Conservation (phyloP, 2,888 invertebrate genomes). For the Troides aeacus region DNA sequence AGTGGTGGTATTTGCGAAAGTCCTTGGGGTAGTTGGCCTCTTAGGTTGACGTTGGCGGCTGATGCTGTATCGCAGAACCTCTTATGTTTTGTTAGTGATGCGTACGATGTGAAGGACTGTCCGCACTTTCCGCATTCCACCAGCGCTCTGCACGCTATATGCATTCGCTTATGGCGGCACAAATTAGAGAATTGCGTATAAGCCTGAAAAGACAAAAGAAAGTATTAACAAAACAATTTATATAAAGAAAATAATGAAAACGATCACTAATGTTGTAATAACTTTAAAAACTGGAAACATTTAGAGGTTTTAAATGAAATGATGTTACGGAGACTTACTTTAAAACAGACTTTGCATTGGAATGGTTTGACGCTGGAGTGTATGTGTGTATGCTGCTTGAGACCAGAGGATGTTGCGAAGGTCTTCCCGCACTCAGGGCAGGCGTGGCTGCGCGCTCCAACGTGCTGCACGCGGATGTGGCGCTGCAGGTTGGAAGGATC, state of each 20-base stretch:
- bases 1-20: conserved; percentile 64
- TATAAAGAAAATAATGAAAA: background rate
- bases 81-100: conserved; percentile 96
- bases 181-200: conserved; percentile 99
- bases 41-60: conserved; percentile 67
- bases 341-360: conserved; percentile 97
- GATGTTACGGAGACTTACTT: conserved; percentile 73
- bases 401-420: conserved; percentile 97
- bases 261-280: background rate
- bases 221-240: background rate
- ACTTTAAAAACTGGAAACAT: background rate
- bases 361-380: conserved; percentile 99
- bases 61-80: conserved; percentile 94
- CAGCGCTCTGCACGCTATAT: conserved; percentile 95
- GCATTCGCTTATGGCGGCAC: conserved; percentile 99
- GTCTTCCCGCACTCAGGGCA: conserved; percentile 99
- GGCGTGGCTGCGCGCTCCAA: conserved; percentile 97
- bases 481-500: conserved; percentile 98
- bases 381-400: conserved; percentile 99
- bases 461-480: conserved; percentile 97
- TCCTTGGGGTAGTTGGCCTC: conserved; percentile 69
- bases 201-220: conserved; percentile 78
- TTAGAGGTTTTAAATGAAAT: background rate
- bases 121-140: conserved; percentile 97
- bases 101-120: conserved; percentile 94